A percentile compares a stretch with the other conserved stretches of the same genome.
These are phyloP conservation scores for Mungos mungo DNA, from an alignment of 2,113 vertebrate species.

Conservation along the genomic window DNA sequence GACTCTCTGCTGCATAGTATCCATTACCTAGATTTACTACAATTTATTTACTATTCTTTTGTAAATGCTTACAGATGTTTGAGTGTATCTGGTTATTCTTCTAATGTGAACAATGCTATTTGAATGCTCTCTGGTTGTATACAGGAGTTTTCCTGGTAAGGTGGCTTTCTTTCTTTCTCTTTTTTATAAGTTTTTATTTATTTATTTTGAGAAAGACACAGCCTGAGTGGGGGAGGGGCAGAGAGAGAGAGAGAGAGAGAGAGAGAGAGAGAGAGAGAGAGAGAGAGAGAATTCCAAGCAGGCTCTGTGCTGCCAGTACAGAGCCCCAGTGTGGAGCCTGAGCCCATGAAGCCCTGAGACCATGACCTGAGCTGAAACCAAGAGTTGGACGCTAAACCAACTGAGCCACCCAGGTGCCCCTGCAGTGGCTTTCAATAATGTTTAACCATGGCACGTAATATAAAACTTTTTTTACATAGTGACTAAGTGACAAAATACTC, in stretches of 20 bases:
- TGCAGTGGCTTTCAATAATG: not conserved
- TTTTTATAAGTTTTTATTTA: too few species aligned
- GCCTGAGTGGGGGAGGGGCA: too few species aligned
- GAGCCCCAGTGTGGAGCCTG: too few species aligned
- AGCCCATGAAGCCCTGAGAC: too few species aligned
- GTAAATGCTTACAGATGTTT: not conserved
- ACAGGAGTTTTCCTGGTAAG: not conserved
- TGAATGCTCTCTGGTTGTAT: not conserved
- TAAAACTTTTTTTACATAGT: not conserved
- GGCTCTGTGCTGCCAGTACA: too few species aligned
- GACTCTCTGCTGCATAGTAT: not conserved
- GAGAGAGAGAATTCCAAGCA: too few species aligned
- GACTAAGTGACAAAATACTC: not conserved
- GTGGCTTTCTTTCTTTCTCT: not conserved
- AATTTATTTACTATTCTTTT: not conserved
- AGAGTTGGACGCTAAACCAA: too few species aligned
- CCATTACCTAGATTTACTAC: not conserved
- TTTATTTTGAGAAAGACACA: too few species aligned
- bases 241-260: too few species aligned
- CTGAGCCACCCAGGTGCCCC: too few species aligned
- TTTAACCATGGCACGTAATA: not conserved
- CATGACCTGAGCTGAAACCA: too few species aligned
- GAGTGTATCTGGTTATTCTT: not conserved
- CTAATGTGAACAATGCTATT: not conserved
- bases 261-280: too few species aligned